Evolutionary conservation across 2,113 vertebrate genomes (phyloP).

Genomic region (Ptilorrhoa leucosticta): DNA sequence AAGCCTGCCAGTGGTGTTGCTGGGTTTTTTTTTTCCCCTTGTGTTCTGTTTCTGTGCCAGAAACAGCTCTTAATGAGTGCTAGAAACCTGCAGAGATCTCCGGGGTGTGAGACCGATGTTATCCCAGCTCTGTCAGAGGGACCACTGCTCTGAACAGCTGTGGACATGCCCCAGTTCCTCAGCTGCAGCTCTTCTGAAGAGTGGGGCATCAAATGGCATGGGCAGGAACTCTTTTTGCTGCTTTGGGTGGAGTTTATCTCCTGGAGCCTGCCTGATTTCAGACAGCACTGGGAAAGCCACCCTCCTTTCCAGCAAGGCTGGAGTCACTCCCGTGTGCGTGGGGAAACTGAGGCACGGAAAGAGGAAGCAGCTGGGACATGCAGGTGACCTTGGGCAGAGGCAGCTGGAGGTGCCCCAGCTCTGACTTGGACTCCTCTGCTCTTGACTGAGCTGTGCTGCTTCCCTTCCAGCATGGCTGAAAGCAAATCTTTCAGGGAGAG

Average conservation of each 20-base stretch:
- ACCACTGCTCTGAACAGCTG: neutral
- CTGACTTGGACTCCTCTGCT: neutral
- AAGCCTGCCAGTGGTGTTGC: neutral
- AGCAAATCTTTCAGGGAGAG: neutral
- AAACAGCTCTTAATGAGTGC: constrained; percentile 44
- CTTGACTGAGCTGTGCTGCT: neutral
- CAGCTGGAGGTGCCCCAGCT: neutral
- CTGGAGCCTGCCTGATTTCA: neutral
- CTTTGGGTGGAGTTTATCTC: neutral
- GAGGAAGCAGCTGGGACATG: neutral
- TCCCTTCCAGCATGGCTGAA: neutral
- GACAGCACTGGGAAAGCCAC: neutral
- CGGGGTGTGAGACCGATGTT: neutral
- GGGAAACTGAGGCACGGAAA: neutral
- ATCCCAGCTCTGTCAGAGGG: neutral
- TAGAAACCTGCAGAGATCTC: constrained; percentile 19
- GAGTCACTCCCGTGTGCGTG: neutral
- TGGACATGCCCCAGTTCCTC: neutral
- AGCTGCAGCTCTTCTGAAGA: neutral
- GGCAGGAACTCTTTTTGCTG: neutral
- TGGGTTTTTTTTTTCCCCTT: neutral
- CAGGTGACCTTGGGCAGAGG: neutral
- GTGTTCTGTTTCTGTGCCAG: neutral
- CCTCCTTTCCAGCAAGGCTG: neutral
- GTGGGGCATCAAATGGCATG: neutral